Evolutionary conservation across 2,113 vertebrate genomes (phyloP).

Genomic region (Mastomys natalensis): DNA sequence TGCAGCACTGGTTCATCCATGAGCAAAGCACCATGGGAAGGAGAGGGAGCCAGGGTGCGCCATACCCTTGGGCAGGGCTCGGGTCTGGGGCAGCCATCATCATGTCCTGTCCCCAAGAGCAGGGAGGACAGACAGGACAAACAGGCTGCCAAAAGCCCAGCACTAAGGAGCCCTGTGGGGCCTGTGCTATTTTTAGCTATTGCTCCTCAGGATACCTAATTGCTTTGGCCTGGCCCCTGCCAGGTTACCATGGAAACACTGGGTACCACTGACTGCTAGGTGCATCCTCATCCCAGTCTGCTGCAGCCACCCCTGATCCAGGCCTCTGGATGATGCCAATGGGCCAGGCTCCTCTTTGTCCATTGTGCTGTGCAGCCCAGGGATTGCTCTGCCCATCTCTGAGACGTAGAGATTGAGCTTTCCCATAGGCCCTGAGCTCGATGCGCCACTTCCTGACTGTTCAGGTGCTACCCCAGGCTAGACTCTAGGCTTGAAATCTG

Average conservation of each 20-base stretch:
- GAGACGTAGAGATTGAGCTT: not conserved
- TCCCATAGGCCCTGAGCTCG: not conserved
- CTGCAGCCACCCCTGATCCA: not conserved
- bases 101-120: too few relatives aligned
- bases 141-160: slow-evolving; percentile 63
- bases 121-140: not conserved
- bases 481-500: not conserved
- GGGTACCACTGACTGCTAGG: not conserved
- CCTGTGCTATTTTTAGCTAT: slow-evolving; percentile 83
- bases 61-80: too few relatives aligned
- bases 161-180: slow-evolving; percentile 65
- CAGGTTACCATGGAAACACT: slow-evolving; percentile 85
- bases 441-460: not conserved
- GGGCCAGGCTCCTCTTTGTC: not conserved
- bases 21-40: not conserved
- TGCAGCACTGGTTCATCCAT: too few relatives aligned
- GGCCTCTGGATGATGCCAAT: not conserved
- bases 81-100: not conserved
- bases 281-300: not conserved
- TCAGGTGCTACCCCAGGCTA: too few relatives aligned
- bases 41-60: not conserved
- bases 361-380: not conserved
- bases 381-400: not conserved
- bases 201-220: slow-evolving; percentile 79
- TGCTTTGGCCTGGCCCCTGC: slow-evolving; percentile 76